Evolutionary conservation across 2,888 invertebrate species (phyloP).

Genomic region (Metallyticus violacea): DNA sequence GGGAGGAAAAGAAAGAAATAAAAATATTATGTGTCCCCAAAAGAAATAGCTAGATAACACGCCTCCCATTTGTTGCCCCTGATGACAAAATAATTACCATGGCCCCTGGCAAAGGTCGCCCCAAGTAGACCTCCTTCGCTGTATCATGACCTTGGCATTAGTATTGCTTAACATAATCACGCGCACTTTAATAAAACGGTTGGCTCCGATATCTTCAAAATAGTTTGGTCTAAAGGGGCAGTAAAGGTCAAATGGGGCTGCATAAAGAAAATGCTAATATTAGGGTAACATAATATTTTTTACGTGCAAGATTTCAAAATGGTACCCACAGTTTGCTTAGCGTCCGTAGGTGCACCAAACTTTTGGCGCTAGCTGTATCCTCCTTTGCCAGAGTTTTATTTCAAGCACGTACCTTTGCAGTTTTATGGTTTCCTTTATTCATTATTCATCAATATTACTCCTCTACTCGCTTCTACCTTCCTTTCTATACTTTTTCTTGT

Average conservation of each 20-base stretch:
- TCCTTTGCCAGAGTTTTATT: background rate
- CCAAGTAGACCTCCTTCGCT: too few relatives aligned
- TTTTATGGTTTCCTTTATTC: conserved; percentile 11
- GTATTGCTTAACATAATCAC: too few relatives aligned
- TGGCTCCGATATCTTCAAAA: too few relatives aligned
- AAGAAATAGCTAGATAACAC: too few relatives aligned
- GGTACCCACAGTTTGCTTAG: background rate
- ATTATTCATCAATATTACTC: conserved; percentile 5
- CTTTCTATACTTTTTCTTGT: background rate
- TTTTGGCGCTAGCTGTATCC: background rate
- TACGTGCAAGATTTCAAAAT: background rate
- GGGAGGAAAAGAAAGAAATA: too few relatives aligned
- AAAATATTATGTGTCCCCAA: too few relatives aligned
- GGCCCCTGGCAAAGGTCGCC: too few relatives aligned
- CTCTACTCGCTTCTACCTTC: background rate
- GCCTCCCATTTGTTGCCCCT: too few relatives aligned
- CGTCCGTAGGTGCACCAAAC: background rate
- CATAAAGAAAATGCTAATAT: background rate
- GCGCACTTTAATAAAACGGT: too few relatives aligned
- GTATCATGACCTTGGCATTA: too few relatives aligned
- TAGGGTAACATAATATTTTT: background rate
- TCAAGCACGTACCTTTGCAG: background rate
- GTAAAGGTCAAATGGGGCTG: background rate
- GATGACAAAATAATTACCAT: too few relatives aligned
- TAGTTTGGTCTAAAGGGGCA: too few relatives aligned